phyloP scores from a whole-genome alignment of 2,888 invertebrate genomes.

The Noctua pronuba region DNA sequence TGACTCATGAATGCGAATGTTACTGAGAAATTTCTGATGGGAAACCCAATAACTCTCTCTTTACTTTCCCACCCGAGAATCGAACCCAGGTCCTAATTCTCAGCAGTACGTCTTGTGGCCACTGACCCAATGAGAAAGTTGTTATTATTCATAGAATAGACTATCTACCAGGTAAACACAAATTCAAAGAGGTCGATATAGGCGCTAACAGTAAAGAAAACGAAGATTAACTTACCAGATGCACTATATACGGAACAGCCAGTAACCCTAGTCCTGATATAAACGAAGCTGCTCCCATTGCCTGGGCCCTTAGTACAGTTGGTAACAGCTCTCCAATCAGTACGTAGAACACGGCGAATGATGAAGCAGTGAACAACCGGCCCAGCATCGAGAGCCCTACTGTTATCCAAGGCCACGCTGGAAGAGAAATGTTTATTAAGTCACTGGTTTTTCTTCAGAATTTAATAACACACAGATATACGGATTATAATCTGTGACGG shows the following conservation, averaged over 20 bases:
- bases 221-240: constrained; percentile 84
- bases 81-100: neutral
- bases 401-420: constrained; percentile 91
- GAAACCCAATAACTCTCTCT: neutral
- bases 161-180: neutral
- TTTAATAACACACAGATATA: neutral
- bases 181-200: neutral
- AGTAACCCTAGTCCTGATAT: constrained; percentile 91
- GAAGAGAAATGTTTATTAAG: constrained; percentile 45
- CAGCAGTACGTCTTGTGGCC: neutral
- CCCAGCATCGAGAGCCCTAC: constrained; percentile 92
- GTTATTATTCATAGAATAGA: neutral
- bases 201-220: neutral
- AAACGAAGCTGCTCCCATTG: constrained; percentile 92
- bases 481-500: neutral
- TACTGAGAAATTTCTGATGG: neutral
- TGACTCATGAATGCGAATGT: too few species aligned
- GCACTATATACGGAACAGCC: constrained; percentile 92
- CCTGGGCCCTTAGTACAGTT: constrained; percentile 92
- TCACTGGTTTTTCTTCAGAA: neutral
- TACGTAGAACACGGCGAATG: constrained; percentile 93
- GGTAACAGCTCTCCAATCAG: constrained; percentile 92
- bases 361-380: constrained; percentile 92
- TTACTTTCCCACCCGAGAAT: neutral
- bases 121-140: neutral